Evolutionary conservation across 2,797 vertebrate species (phyloP), one percentile per base, ranked within the genome.

Genomic region (Amniataba percoides): DNA sequence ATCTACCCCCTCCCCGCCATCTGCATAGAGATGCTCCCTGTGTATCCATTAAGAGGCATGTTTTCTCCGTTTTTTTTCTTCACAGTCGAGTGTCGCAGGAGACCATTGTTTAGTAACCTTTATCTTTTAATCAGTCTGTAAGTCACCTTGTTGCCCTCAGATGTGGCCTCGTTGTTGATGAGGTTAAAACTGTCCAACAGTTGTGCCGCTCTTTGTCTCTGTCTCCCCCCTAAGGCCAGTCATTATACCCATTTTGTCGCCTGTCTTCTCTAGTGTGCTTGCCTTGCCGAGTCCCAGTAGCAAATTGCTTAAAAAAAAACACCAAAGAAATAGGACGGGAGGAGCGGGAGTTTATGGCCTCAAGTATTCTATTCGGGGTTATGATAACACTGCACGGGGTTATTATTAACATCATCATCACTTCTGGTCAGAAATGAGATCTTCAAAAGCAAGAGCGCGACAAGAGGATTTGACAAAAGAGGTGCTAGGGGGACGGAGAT

Each of bases 211-310:
- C 72, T 87, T 82, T 86, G 81, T 83, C 79, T 78, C 66, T 1
- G 5, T 61, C 65, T 70, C 49, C 53, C 59, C 64, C 90, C 77
- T 51, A 69, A 85, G 83, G 92, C 80, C 74, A 78, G 82, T 93
- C 92, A 91, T 94, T 93, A 93, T 72, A 81, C 75, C 85, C 88
- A 92, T 93, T 94, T 89, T 91, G 86, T 91, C 59, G 78, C 81
- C 76, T 80, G 92, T 88, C 91, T 78, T 87, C 85, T 91, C 82
- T 46, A 43, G 34, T 77, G 77, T 27, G 66, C 79, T 27, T 21
- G 81, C 83, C 40, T 56, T 56, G 40, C 67, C 18, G 16, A 75
- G 55, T 82, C 80, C 78, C 78, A 42, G 49, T 34, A 23, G 62
- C 71, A 86, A 86, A 84, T 76, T 76, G 81, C 75, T 79, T 56